A percentile compares a stretch with the other conserved stretches of the same genome.
phyloP scores from a whole-genome alignment of 1,140 invertebrate species.

The Drosophila kikkawai region DNA sequence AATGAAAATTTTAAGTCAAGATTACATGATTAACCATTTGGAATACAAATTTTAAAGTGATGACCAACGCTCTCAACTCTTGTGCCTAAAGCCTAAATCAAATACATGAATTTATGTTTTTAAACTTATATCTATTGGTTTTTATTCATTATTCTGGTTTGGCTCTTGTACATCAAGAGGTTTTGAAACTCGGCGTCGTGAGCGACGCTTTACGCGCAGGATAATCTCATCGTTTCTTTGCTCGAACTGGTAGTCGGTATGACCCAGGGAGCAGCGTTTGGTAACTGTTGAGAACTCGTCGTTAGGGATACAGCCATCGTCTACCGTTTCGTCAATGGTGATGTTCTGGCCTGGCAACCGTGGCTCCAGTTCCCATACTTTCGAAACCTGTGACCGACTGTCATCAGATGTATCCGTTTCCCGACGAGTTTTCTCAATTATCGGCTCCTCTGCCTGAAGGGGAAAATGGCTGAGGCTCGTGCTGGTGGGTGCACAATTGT shows the following conservation, averaged over 20 bases:
- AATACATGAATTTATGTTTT: no score
- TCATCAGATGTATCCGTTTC: conserved; percentile 24
- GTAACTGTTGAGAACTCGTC: conserved; percentile 43
- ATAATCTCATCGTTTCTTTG: conserved; percentile 63
- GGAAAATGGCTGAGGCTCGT: conserved; percentile 50
- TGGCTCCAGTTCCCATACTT: background rate
- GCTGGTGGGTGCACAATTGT: conserved; percentile 16
- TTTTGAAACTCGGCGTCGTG: conserved; percentile 13
- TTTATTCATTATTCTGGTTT: conserved; percentile 1
- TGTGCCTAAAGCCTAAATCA: no score
- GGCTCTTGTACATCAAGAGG: background rate
- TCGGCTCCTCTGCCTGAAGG: conserved; percentile 12
- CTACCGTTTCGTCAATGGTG: conserved; percentile 57
- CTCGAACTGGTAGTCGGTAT: conserved; percentile 76
- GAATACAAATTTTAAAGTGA: no score
- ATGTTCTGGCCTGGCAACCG: conserved; percentile 15
- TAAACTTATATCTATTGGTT: background rate
- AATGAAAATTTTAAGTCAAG: no score
- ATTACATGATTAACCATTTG: no score
- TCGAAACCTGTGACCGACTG: background rate
- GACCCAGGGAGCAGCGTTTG: conserved; percentile 76
- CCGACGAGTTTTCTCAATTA: conserved; percentile 20
- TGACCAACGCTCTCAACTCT: no score
- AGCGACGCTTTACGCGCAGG: conserved; percentile 60
- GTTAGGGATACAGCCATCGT: conserved; percentile 5